Percentiles rank a stretch among this genome's conserved stretches.
These are phyloP conservation scores for Carcharodon carcharias DNA, from an alignment of 2,797 vertebrate species.

Conservation along the genomic window DNA sequence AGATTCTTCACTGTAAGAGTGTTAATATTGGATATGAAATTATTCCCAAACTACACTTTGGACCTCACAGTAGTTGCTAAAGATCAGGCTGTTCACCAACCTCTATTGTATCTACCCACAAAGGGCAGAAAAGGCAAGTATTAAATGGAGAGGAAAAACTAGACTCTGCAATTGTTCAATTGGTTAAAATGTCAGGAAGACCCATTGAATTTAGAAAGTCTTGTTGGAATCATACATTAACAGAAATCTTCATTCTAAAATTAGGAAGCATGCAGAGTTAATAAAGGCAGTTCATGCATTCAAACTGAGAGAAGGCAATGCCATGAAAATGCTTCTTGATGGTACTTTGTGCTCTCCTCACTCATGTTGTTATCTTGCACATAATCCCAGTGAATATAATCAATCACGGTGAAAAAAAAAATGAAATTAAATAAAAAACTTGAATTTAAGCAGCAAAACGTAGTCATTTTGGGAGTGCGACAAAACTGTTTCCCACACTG, in stretches of 20 bases:
- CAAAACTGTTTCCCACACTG: not conserved
- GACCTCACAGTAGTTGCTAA: not conserved
- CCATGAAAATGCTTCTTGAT: not conserved
- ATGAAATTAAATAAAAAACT: not conserved
- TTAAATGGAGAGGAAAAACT: not conserved
- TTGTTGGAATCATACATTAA: too few species aligned
- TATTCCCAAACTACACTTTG: not conserved
- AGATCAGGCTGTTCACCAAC: not conserved
- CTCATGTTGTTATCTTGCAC: not conserved
- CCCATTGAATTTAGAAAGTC: not conserved
- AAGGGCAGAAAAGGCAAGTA: not conserved
- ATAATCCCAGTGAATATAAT: too few species aligned
- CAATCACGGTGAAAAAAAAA: not conserved
- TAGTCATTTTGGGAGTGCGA: not conserved
- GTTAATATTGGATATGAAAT: not conserved
- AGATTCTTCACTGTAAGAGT: not conserved
- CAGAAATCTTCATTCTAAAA: too few species aligned
- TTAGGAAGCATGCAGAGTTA: too few species aligned
- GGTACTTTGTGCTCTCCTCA: not conserved
- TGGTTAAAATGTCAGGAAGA: not conserved
- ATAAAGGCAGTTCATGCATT: too few species aligned
- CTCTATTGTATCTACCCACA: not conserved
- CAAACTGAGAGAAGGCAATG: not conserved
- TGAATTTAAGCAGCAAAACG: not conserved
- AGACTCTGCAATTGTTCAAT: not conserved